These are phyloP conservation scores for Vidua macroura DNA, from an alignment of 2,113 vertebrate species.

Conservation along the genomic window DNA sequence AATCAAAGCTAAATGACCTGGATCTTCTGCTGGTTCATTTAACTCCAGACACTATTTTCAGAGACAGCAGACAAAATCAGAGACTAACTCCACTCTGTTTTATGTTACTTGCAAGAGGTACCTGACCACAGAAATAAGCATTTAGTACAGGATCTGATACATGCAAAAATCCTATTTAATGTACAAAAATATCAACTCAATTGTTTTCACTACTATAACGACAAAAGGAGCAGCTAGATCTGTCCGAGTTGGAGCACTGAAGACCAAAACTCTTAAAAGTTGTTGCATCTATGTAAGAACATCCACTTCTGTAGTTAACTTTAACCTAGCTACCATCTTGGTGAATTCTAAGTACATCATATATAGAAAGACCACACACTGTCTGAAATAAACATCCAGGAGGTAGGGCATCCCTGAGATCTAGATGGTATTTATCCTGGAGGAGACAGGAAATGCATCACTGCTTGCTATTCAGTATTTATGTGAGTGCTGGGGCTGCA, in stretches of 20 bases:
- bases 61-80: neutral
- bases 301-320: neutral
- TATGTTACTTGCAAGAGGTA: neutral
- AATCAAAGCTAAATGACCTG: neutral
- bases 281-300: neutral
- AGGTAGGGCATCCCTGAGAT: neutral
- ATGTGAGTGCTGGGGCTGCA: neutral
- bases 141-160: neutral
- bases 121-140: neutral
- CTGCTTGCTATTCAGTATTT: neutral
- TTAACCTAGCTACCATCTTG: neutral
- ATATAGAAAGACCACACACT: neutral
- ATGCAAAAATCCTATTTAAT: neutral
- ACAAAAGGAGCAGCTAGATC: neutral
- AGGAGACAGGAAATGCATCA: neutral
- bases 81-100: neutral
- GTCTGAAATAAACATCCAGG: neutral
- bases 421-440: neutral
- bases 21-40: neutral
- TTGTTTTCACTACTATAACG: neutral
- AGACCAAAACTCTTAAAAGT: neutral
- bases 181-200: neutral
- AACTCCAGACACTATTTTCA: neutral
- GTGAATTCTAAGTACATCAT: neutral
- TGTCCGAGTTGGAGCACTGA: neutral